Evolutionary conservation across 2,888 invertebrate species (phyloP).

Genomic region (Torymus tubicola): DNA sequence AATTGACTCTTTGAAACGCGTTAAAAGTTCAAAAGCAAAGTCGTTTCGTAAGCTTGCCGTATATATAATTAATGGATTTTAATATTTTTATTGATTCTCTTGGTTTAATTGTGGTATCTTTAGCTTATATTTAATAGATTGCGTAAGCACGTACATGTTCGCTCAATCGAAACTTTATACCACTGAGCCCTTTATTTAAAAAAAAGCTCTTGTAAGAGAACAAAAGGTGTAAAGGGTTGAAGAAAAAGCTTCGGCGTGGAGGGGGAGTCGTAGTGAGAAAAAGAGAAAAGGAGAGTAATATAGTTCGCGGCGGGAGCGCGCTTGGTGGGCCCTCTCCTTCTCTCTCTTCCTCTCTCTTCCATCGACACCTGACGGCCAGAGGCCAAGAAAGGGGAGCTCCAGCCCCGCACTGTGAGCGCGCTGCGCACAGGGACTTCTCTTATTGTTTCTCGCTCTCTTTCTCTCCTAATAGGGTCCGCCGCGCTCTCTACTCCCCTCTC

Average conservation of each 20-base stretch:
- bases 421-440: slow-evolving; percentile 39
- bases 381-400: not conserved
- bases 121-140: too few relatives aligned
- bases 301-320: slow-evolving; percentile 47
- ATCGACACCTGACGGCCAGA: not conserved
- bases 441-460: not conserved
- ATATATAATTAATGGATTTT: too few relatives aligned
- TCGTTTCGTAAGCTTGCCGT: too few relatives aligned
- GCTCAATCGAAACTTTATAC: too few relatives aligned
- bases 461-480: not conserved
- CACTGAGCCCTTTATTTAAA: too few relatives aligned
- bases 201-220: not conserved
- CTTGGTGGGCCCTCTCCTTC: slow-evolving; percentile 32
- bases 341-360: not conserved
- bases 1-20: too few relatives aligned
- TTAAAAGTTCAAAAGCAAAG: too few relatives aligned
- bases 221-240: too few relatives aligned
- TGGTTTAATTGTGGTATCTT: too few relatives aligned
- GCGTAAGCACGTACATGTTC: too few relatives aligned
- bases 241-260: slow-evolving; percentile 6
- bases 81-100: too few relatives aligned
- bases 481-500: slow-evolving; percentile 46
- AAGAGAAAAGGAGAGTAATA: slow-evolving; percentile 51
- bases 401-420: slow-evolving; percentile 41
- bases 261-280: slow-evolving; percentile 28